A percentile compares a stretch with the other conserved stretches of the same genome.
Conservation (phyloP, 2,888 invertebrate species). For the Macrophya alboannulata region DNA sequence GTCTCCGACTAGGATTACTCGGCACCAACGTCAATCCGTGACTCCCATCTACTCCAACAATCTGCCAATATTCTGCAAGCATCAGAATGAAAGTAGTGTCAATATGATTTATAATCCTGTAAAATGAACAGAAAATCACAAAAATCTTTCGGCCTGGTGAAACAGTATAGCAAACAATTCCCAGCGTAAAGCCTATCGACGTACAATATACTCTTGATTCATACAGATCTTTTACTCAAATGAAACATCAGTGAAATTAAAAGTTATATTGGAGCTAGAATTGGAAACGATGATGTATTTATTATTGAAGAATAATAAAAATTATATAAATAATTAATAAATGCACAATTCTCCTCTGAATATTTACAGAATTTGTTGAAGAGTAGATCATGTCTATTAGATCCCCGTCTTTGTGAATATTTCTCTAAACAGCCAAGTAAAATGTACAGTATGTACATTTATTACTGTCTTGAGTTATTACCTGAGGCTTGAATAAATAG, state of each 20-base stretch:
- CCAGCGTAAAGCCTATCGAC: background rate
- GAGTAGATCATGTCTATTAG: background rate
- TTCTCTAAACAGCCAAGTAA: background rate
- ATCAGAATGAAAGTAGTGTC: slow-evolving; percentile 16
- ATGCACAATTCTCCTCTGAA: slow-evolving; percentile 11
- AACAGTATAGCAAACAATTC: too few species aligned
- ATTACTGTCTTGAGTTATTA: background rate
- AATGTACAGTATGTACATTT: background rate
- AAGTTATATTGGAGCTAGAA: background rate
- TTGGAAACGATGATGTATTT: background rate
- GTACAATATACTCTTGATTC: background rate
- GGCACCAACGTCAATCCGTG: background rate
- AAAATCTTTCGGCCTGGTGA: too few species aligned
- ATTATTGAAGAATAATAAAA: background rate
- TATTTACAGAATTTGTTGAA: background rate
- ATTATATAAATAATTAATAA: background rate
- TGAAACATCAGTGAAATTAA: background rate
- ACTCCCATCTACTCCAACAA: background rate
- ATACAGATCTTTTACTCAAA: background rate
- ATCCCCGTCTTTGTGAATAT: background rate
- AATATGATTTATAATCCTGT: background rate
- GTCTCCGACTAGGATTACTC: background rate
- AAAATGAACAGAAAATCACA: background rate
- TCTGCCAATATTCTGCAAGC: slow-evolving; percentile 42
- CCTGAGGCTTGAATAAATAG: background rate